Conservation (phyloP, 2,797 vertebrate species). For the Zonotrichia albicollis region DNA sequence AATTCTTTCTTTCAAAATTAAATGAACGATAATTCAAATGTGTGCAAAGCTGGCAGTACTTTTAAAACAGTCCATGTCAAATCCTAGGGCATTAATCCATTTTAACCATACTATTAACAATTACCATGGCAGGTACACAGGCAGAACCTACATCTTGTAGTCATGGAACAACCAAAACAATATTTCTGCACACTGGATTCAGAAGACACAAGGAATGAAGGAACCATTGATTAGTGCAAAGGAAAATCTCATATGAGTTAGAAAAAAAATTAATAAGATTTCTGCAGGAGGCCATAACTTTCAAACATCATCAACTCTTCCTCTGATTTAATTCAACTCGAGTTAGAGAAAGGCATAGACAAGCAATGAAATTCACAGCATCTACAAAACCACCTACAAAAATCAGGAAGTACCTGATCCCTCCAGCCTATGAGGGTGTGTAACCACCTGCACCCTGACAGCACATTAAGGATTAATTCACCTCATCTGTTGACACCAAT, state of each 20-base stretch:
- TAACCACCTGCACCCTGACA: background rate
- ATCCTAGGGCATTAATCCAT: background rate
- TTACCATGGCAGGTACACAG: background rate
- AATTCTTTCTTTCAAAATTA: background rate
- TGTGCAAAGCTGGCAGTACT: background rate
- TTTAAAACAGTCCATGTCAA: background rate
- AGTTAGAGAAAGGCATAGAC: background rate
- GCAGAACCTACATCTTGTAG: background rate
- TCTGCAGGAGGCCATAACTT: background rate
- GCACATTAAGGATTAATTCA: background rate
- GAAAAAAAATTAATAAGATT: background rate
- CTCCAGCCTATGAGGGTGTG: background rate
- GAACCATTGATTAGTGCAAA: background rate
- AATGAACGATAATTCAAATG: background rate
- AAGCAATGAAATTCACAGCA: background rate
- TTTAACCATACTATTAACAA: background rate
- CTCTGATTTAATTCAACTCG: background rate
- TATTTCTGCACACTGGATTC: background rate
- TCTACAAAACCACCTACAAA: background rate
- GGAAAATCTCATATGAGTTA: background rate
- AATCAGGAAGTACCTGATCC: background rate
- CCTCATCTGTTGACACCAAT: background rate
- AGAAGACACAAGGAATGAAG: background rate
- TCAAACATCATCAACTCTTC: background rate
- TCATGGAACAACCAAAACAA: background rate